Evolutionary conservation across 2,888 invertebrate species (phyloP).

Genomic region (Cephalotes varians): DNA sequence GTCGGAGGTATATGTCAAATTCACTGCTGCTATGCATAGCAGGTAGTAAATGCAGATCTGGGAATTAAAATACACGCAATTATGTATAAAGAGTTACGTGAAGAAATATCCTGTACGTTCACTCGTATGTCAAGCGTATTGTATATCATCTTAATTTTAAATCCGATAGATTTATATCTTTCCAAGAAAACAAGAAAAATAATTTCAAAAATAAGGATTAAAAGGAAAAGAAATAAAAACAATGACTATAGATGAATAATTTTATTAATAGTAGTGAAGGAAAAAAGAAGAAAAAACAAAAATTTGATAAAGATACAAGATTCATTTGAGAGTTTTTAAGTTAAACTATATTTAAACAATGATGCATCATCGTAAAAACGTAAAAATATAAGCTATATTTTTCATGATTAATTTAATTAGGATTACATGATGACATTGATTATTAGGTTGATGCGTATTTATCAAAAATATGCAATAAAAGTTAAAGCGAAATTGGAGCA

Average conservation of each 20-base stretch:
- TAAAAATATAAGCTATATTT: not conserved
- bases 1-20: conserved; percentile 74
- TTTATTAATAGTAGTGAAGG: not conserved
- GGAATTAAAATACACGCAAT: conserved; percentile 13
- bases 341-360: not conserved
- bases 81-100: not conserved
- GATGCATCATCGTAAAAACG: not conserved
- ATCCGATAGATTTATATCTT: not conserved
- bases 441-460: not conserved
- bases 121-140: not conserved
- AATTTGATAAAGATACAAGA: not conserved
- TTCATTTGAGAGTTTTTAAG: not conserved
- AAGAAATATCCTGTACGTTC: not conserved
- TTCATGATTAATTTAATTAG: not conserved
- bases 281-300: not conserved
- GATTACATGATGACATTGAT: not conserved
- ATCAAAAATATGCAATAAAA: not conserved
- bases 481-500: not conserved
- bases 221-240: not conserved
- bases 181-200: not conserved
- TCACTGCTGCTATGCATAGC: conserved; percentile 80
- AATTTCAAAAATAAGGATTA: not conserved
- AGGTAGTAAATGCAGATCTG: conserved; percentile 79
- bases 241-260: not conserved
- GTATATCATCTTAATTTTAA: not conserved